These are phyloP conservation scores for Rhea americana DNA, from an alignment of 2,113 vertebrate genomes.

Conservation along the genomic window DNA sequence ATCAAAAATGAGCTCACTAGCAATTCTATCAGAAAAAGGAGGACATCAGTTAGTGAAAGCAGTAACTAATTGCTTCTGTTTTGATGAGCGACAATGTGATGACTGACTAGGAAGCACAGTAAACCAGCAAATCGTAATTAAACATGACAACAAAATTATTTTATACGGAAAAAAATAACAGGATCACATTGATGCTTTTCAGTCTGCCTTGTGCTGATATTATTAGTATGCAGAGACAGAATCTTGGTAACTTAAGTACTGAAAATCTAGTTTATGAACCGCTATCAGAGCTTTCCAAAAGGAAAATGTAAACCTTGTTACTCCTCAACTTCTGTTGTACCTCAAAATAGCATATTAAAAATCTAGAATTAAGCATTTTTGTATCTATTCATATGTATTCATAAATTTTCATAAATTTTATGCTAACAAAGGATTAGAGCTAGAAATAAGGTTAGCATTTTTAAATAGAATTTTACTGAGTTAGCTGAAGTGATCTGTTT, in stretches of 20 bases:
- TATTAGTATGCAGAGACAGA: not conserved
- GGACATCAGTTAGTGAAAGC: not conserved
- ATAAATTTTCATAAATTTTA: not conserved
- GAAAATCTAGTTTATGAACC: not conserved
- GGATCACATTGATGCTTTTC: not conserved
- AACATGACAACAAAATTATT: not conserved
- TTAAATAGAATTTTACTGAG: not conserved
- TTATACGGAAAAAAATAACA: not conserved
- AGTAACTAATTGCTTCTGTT: not conserved
- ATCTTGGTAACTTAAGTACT: not conserved
- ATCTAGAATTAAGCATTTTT: not conserved
- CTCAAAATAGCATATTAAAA: not conserved
- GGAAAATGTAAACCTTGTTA: not conserved
- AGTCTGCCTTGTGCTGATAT: not conserved
- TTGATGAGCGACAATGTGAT: not conserved
- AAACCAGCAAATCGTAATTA: not conserved
- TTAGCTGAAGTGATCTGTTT: not conserved
- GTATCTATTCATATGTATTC: not conserved
- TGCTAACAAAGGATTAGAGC: not conserved
- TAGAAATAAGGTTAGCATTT: not conserved
- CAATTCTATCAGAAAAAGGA: not conserved
- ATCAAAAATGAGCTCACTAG: not conserved
- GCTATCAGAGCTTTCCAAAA: not conserved
- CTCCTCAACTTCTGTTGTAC: not conserved
- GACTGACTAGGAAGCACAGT: not conserved